Conservation (phyloP, 2,797 vertebrate species). For the Tarsius wallacei region DNA sequence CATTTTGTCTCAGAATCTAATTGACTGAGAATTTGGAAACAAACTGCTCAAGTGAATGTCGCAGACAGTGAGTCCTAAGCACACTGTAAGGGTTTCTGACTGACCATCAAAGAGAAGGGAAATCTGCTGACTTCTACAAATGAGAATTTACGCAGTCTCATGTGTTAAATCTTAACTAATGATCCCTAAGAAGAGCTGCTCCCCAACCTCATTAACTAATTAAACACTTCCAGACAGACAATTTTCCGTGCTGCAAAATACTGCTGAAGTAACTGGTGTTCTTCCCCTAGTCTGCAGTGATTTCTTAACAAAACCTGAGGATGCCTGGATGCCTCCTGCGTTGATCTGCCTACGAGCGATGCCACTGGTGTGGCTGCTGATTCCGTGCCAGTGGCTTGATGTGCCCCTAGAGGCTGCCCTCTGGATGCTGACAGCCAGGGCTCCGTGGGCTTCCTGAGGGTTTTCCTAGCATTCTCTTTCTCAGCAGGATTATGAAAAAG, state of each 20-base stretch:
- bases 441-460: neutral
- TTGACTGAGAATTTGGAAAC: neutral
- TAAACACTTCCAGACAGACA: constrained; percentile 87
- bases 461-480: constrained; percentile 52
- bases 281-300: constrained; percentile 66
- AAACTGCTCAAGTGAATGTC: constrained; percentile 19
- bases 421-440: neutral
- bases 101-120: constrained; percentile 50
- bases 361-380: neutral
- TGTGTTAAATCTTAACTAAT: constrained; percentile 85
- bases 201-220: constrained; percentile 86
- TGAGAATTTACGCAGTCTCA: constrained; percentile 78
- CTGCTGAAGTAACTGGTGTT: constrained; percentile 74
- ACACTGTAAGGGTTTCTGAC: constrained; percentile 59
- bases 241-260: constrained; percentile 80
- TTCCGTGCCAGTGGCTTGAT: neutral
- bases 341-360: neutral
- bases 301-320: constrained; percentile 49
- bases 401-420: neutral
- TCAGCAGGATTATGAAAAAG: neutral
- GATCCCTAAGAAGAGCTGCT: constrained; percentile 83
- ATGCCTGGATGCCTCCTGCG: neutral
- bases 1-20: neutral
- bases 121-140: constrained; percentile 77
- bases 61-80: rapidly evolving